These are phyloP conservation scores for Liolophura sinensis DNA, from an alignment of 1,140 invertebrate species.

Conservation along the genomic window DNA sequence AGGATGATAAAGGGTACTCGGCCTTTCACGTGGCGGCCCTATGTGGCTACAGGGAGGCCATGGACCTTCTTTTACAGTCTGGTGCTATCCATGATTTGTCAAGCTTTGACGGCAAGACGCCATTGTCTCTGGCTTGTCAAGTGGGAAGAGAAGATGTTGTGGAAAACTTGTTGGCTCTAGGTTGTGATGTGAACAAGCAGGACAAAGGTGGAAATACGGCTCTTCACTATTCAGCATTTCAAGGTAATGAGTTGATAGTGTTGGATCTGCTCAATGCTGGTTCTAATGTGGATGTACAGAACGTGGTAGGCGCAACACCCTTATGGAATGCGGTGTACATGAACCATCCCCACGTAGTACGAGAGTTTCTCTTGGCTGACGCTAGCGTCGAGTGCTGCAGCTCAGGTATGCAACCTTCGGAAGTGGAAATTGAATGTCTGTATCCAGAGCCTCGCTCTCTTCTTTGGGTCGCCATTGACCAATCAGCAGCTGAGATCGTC, in stretches of 20 bases:
- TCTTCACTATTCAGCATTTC: constrained; percentile 44
- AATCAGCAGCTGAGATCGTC: constrained; percentile 19
- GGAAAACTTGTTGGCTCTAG: constrained; percentile 34
- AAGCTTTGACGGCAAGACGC: constrained; percentile 40
- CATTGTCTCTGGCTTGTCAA: constrained; percentile 41
- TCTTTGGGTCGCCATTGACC: constrained; percentile 36
- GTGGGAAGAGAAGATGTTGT: constrained; percentile 27
- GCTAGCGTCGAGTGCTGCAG: constrained; percentile 32
- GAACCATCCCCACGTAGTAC: constrained; percentile 28
- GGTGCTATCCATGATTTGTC: constrained; percentile 29
- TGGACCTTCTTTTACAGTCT: constrained; percentile 24
- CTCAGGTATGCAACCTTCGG: constrained; percentile 36
- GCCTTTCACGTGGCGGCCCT: constrained; percentile 42
- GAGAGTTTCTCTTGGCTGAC: constrained; percentile 37
- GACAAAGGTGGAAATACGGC: constrained; percentile 47
- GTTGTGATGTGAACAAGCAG: constrained; percentile 44
- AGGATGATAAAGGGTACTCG: constrained; percentile 29
- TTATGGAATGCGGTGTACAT: constrained; percentile 50
- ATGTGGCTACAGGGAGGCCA: constrained; percentile 32
- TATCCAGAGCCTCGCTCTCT: constrained; percentile 28
- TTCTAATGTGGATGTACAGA: constrained; percentile 36
- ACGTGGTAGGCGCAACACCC: constrained; percentile 32
- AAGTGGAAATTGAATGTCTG: constrained; percentile 23
- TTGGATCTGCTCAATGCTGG: constrained; percentile 32
- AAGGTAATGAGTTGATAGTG: constrained; percentile 34